Base-by-base conservation (phyloP, 2,888 invertebrate genomes). In the Drosophila dives region DNA sequence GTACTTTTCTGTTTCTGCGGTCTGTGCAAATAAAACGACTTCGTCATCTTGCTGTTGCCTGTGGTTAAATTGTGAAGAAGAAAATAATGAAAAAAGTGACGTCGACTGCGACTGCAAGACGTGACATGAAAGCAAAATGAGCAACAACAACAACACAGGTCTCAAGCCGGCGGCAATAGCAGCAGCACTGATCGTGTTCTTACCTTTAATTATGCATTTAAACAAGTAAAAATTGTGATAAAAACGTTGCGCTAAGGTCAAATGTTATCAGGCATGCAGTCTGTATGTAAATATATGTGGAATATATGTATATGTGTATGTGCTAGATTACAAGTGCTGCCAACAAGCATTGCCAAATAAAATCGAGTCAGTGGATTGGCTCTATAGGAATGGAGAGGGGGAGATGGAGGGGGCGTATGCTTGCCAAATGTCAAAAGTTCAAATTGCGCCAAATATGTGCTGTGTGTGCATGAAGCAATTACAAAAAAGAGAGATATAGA, bases 81-180 rank as follows among this genome's bases (percentile, higher is more conserved):
- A 42, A 56, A 56, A 45, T 45, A 45, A 15, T 15, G 15, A 45
- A 42, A 49, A 75, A 61, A 59, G 62, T 76, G 77, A 70, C 78
- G 68, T 68, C 65, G 81, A 77, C 73, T 51, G 71, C 67, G 74
- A 62, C 66, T 58, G 86, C 68, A 83, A 80, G 89, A 87, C 89
- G 82, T 91, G 90, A 91, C 89, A 86, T 81, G 78, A 86, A 83
- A 83, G 78, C 76, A 67, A 74, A 82, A 64, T 75, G 75, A 75
- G 59, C 64, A 60, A 63, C 63, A 65, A 58, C 68, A 72, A 67
- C 71, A 72, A 72, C 71, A 69, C 68, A 72, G 38, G 34, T 42
- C 58, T 40, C 38, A 67, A 77, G 88, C 86, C 90, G 81, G 80
- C 68, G 68, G 48, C 90, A 75, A 76, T 72, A 68, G 48, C 42